These are phyloP conservation scores for Dyspetes luteomarginatus DNA, from an alignment of 2,888 invertebrate species.

Conservation along the genomic window DNA sequence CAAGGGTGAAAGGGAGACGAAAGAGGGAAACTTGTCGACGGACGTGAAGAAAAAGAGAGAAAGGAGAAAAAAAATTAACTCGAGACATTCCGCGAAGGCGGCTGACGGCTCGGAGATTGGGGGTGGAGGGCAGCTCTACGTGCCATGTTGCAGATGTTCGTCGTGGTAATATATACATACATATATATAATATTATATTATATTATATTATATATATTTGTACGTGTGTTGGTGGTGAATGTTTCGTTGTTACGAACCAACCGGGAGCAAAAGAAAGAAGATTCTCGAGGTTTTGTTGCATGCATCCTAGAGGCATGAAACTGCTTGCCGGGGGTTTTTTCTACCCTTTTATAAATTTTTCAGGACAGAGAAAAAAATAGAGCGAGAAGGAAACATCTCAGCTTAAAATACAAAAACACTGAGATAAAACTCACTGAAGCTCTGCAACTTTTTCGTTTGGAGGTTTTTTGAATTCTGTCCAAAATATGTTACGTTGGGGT, in stretches of 20 bases:
- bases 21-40: conserved; percentile 55
- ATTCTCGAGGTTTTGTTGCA: conserved; percentile 22
- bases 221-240: background rate
- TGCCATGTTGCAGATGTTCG: conserved; percentile 20
- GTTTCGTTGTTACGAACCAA: conserved; percentile 47
- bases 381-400: background rate
- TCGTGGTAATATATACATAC: too few species aligned
- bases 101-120: conserved; percentile 59
- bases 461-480: background rate
- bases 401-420: conserved; percentile 2
- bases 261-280: conserved; percentile 37
- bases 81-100: conserved; percentile 75
- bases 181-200: background rate
- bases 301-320: conserved; percentile 23
- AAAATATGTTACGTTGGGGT: background rate
- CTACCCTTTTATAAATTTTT: conserved; percentile 12
- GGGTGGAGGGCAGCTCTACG: conserved; percentile 38
- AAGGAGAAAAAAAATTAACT: conserved; percentile 76
- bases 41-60: conserved; percentile 16
- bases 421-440: background rate
- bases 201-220: background rate
- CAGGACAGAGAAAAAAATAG: background rate
- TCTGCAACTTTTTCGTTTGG: background rate
- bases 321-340: conserved; percentile 13
- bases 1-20: conserved; percentile 30